Percentiles rank a stretch among this genome's conserved stretches.
Conservation (phyloP, 2,888 invertebrate species). For the Unio delphinus region DNA sequence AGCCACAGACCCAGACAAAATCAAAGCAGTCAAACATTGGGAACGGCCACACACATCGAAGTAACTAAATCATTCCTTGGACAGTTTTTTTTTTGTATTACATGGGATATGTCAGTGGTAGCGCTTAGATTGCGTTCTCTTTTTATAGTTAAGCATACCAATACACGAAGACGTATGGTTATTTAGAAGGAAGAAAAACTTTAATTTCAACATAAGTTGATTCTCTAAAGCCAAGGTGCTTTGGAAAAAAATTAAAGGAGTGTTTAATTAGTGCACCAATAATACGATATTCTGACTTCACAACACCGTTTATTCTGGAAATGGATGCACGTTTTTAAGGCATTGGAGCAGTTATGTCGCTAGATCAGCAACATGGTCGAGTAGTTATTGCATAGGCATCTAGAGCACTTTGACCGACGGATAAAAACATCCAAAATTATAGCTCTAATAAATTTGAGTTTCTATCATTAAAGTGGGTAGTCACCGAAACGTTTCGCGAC, state of each 20-base stretch:
- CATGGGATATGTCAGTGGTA: no score
- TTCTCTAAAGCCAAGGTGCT: constrained; percentile 12
- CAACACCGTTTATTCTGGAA: constrained; percentile 30
- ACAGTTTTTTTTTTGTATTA: no score
- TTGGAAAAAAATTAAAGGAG: constrained; percentile 21
- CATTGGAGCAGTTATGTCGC: constrained; percentile 32
- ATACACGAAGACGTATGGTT: no score
- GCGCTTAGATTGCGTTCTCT: no score
- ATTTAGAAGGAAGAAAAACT: neutral
- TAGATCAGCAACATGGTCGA: constrained; percentile 15
- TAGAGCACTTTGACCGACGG: constrained; percentile 19
- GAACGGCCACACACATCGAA: neutral
- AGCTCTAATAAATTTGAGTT: constrained; percentile 29
- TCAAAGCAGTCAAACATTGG: no score
- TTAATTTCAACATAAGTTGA: constrained; percentile 5
- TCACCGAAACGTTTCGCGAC: constrained; percentile 21
- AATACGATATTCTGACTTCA: constrained; percentile 35
- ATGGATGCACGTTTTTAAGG: constrained; percentile 30
- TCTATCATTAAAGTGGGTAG: constrained; percentile 17
- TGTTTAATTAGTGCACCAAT: constrained; percentile 24
- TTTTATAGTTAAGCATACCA: no score
- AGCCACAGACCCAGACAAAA: neutral
- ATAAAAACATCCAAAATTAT: constrained; percentile 25
- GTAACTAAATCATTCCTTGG: no score
- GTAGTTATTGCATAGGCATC: constrained; percentile 18